A percentile compares a stretch with the other conserved stretches of the same genome.
These are phyloP conservation scores for Tarsius wallacei DNA, from an alignment of 2,797 vertebrate genomes.

Conservation along the genomic window DNA sequence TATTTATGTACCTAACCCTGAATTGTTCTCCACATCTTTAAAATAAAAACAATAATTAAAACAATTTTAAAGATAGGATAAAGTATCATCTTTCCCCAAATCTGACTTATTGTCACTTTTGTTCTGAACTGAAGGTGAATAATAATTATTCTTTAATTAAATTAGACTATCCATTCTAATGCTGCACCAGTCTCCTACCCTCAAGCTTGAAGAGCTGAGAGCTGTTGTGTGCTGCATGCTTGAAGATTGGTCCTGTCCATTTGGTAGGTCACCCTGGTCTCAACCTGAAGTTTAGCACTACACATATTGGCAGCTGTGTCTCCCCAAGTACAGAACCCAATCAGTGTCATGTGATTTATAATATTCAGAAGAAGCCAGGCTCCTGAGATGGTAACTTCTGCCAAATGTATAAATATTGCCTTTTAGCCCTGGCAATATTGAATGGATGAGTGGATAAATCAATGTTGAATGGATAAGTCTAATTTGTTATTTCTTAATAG, in stretches of 20 bases:
- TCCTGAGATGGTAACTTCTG: neutral
- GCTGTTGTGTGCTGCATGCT: neutral
- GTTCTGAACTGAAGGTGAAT: neutral
- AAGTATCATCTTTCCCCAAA: neutral
- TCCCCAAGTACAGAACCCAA: neutral
- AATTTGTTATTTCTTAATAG: neutral
- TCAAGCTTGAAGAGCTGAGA: neutral
- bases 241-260: neutral
- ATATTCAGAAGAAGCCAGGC: neutral
- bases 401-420: conserved; percentile 15
- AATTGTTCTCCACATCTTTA: too few species aligned
- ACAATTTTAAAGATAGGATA: neutral
- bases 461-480: neutral
- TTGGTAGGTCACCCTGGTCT: neutral
- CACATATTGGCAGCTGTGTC: neutral
- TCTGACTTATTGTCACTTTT: neutral
- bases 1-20: too few species aligned
- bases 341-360: neutral
- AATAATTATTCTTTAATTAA: conserved; percentile 50
- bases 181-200: neutral
- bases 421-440: neutral
- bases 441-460: neutral
- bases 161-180: neutral
- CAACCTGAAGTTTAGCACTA: neutral
- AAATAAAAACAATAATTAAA: too few species aligned